Base-by-base conservation (phyloP, 2,888 invertebrate species). In the Ectobius pallidus region DNA sequence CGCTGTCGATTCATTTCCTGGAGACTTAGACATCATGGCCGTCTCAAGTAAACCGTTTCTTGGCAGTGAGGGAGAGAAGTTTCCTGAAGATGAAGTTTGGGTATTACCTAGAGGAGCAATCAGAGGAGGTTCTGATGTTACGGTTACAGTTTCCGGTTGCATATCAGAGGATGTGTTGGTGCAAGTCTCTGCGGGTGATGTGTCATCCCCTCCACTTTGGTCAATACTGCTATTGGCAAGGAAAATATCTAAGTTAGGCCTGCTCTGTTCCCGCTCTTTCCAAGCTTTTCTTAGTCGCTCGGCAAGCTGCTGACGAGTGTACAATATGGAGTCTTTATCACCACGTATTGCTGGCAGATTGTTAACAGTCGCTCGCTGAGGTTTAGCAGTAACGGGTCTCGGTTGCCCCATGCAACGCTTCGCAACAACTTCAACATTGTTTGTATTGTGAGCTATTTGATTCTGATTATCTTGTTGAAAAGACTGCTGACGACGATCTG, bases 251-350 rank as follows among this genome's bases (percentile, higher is more conserved):
- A 75, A 52, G 27, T 71, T 75, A 20, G 55, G 63, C 3, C 73
- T 67, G 14, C 49, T 70, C 25, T 69, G 68, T 39, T 70, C 74
- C 1, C 85, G 79, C 46, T 86, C 84, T 71, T 83, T 83, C 85
- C 86, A 86, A 0, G 85, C 85, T 14, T 83, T 81, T 68, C 85
- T 79, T 62, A 86, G 76, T 76, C 86, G 79, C 77, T 85, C 84
- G 3, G 85, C 84, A 20, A 87, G 77, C 75, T 87, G 85, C 77
- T 87, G 85, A 55, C 86, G 80, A 2, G 82, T 71, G 18, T 72
- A 72, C 65, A 74, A 52, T 9, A 74, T 61, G 14, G 74, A 30
- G 18, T 74, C 74, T 69, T 46, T 65, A n/a, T 46, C 46, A n/a
- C 58, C n/a, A 2, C 58, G 27, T 32, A 65, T 65, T n/a, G 46